Evolutionary conservation across 2,888 invertebrate genomes (phyloP).

Genomic region (Epinotia bilunana): DNA sequence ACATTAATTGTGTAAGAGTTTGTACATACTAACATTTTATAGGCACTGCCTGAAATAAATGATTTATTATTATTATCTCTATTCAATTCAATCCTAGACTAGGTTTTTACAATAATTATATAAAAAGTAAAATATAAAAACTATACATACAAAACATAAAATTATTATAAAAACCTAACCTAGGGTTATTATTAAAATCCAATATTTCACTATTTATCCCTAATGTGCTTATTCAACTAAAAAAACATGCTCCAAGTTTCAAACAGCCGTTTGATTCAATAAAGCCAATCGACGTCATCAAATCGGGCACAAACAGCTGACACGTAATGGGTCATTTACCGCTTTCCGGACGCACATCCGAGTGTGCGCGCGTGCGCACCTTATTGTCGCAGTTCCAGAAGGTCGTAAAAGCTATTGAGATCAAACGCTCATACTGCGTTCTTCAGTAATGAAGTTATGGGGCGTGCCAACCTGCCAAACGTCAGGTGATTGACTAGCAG

Average conservation of each 20-base stretch:
- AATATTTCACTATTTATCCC: background rate
- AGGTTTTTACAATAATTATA: too few relatives aligned
- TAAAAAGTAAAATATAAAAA: too few relatives aligned
- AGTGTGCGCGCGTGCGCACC: conserved; percentile 58
- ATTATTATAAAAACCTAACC: too few relatives aligned
- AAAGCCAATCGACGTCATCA: conserved; percentile 21
- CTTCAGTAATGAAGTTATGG: background rate
- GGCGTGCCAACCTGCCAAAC: conserved; percentile 50
- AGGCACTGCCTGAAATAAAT: too few relatives aligned
- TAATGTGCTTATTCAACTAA: too few relatives aligned
- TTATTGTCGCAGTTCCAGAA: background rate
- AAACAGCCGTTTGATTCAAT: conserved; percentile 16
- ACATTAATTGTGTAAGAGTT: too few relatives aligned
- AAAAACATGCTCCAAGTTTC: conserved; percentile 2
- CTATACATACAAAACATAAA: too few relatives aligned
- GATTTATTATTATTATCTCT: too few relatives aligned
- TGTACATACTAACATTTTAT: too few relatives aligned
- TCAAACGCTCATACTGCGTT: conserved; percentile 2
- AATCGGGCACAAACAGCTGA: conserved; percentile 54
- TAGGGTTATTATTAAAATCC: too few relatives aligned
- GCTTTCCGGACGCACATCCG: conserved; percentile 65
- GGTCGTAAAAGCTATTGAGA: background rate
- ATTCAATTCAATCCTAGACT: too few relatives aligned
- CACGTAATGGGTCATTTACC: conserved; percentile 59
- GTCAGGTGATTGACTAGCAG: conserved; percentile 49